Base-by-base conservation (phyloP, 2,888 invertebrate species). In the Asteroscopus sphinx region DNA sequence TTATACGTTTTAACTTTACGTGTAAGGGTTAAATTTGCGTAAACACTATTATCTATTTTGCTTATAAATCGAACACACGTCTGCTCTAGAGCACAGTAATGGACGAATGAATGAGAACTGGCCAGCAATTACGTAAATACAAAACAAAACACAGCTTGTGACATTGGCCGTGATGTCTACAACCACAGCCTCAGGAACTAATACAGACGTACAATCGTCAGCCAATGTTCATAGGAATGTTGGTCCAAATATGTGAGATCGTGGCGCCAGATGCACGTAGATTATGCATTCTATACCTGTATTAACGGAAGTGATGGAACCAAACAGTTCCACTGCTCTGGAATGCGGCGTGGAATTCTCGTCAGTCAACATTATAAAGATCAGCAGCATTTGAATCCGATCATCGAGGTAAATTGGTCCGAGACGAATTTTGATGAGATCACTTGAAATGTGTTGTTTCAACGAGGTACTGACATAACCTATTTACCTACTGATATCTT, bases 291-390 rank as follows among this genome's bases (percentile, higher is more conserved):
- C 35, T 59, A 49, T 73, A 56, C 49, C 56, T 62, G 54, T 52
- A 61, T 30, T 52, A 57, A 25, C 63, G 62, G 67, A 74, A 76
- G 56, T 67, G 52, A 57, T 59, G 48, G 46, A 55, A 59, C 40
- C 62, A 39, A 60, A 57, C 54, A 73, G 60, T 73, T 67, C 73
- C 55, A 73, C 48, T 45, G 58, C 42, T 76, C 61, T 58, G 67
- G 73, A 73, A 75, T 75, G 67, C 49, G 36, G 48, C 33, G 16
- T 3, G 28, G 58, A 54, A 70, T 76, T 62, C 64, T 55, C 16
- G 16, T 48, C 26, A 41, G 40, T 52, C 44, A 40, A 69, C 48
- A 54, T 64, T 48, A 51, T 56, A 59, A 60, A 55, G 39, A 53
- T 45, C n/a, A n/a, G 36, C 13, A 39, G 59, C 21, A 53, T 62